Evolutionary conservation across 2,888 invertebrate species (phyloP), one percentile per base, ranked within the genome.

Genomic region (Patella caerulea): DNA sequence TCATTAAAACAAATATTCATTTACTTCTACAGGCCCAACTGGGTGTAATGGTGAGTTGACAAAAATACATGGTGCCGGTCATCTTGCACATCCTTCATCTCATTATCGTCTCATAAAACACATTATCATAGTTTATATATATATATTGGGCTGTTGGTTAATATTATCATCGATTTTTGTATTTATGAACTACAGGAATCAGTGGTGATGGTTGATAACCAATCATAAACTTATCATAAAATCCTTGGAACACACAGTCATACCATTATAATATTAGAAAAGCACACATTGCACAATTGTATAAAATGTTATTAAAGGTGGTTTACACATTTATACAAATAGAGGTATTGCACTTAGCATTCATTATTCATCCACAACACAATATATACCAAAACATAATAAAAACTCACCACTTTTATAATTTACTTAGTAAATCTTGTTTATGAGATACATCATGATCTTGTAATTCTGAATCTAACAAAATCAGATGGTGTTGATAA

Each of bases 21-120:
- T 45, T 45, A 45, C 45, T 71, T 76, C 72, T 76, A 75, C 82
- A 88, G 87, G 87, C 85, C 78, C 86, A 87, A 78, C 84, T 88
- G 83, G 87, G 87, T 79, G 83, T 88, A 17, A 85, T 88, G 87
- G 87, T 88, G 81, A 88, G 87, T 87, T 84, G 65, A 24, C 19
- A 59, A 70, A 76, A 55, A 65, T 71, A 29, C 17, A 59, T 59
- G 76, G 71, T 71, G 72, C 34, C 17, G 54, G 65, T 45, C 55
- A 71, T 73, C 71, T n/a, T 29, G 54, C 45, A 29, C 45, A 72
- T 34, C 59, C 72, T 45, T 71, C n/a, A 24, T 72, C 15, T 11
- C 24, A 17, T 71, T 24, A 59, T 72, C 54, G 45, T 19, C 65
- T 70, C 59, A 24, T 52, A 72, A 54, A 55, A n/a, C 17, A 59